Conservation (phyloP, 2,888 invertebrate species). For the Epinotia ramella region DNA sequence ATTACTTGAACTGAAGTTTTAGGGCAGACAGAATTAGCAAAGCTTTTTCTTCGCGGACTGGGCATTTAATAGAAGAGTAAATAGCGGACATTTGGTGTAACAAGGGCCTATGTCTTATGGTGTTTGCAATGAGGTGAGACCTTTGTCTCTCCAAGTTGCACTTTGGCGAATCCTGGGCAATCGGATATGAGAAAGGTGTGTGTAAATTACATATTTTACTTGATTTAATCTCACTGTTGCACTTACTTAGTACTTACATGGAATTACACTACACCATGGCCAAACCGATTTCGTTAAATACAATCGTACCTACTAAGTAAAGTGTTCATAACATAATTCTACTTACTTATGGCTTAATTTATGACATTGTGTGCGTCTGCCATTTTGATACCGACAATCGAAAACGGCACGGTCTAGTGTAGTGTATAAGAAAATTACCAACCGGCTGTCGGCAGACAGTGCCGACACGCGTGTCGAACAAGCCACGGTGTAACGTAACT, state of each 20-base stretch:
- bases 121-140: not conserved
- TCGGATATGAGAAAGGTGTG: slow-evolving; percentile 21
- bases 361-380: not conserved
- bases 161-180: slow-evolving; percentile 1
- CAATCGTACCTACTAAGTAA: no score
- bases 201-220: no score
- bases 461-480: not conserved
- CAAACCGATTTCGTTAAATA: no score
- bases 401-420: not conserved
- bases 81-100: not conserved
- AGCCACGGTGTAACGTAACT: not conserved
- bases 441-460: no score
- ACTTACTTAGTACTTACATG: no score
- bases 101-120: not conserved
- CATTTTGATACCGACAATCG: not conserved
- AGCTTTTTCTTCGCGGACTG: slow-evolving; percentile 15
- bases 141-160: not conserved
- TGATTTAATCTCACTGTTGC: no score
- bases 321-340: no score
- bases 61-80: slow-evolving; percentile 8
- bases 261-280: no score
- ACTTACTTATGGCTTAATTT: not conserved
- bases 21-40: slow-evolving; percentile 18
- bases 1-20: slow-evolving; percentile 3
- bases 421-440: no score